Evolutionary conservation across 1,140 invertebrate genomes (phyloP).

Genomic region (Sinonovacula constricta): DNA sequence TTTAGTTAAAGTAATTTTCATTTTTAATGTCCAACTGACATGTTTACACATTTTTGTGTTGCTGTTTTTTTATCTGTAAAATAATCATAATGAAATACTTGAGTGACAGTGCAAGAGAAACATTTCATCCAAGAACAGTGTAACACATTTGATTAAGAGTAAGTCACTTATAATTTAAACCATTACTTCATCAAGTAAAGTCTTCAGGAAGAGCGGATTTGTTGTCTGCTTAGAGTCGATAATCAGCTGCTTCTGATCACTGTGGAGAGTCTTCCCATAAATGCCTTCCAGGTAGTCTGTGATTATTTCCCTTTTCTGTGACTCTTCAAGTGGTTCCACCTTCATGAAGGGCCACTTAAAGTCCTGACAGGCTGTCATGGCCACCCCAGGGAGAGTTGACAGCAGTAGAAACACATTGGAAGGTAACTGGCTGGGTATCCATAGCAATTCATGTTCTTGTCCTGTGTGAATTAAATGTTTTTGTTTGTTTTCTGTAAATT

Average conservation of each 20-base stretch:
- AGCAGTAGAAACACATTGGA: constrained; percentile 61
- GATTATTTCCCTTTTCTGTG: constrained; percentile 63
- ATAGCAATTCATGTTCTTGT: constrained; percentile 61
- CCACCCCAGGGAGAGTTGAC: constrained; percentile 67
- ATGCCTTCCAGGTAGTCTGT: constrained; percentile 62
- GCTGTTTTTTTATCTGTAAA: no score
- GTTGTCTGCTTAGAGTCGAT: constrained; percentile 58
- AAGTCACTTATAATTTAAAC: no score
- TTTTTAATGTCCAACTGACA: no score
- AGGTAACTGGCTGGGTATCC: constrained; percentile 60
- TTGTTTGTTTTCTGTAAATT: no score
- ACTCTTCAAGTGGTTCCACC: constrained; percentile 57
- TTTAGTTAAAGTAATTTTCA: no score
- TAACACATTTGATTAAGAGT: no score
- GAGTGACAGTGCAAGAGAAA: no score
- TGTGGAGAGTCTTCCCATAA: constrained; percentile 64
- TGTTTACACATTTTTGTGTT: no score
- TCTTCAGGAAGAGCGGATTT: constrained; percentile 64
- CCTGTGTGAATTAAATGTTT: constrained; percentile 56
- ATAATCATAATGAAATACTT: no score
- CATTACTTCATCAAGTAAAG: constrained; percentile 66
- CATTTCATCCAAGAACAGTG: no score
- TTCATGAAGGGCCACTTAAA: constrained; percentile 57
- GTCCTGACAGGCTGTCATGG: constrained; percentile 53
- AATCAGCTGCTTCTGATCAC: constrained; percentile 65